Evolutionary conservation across 2,888 invertebrate genomes (phyloP).

Genomic region (Chelonus formosanus): DNA sequence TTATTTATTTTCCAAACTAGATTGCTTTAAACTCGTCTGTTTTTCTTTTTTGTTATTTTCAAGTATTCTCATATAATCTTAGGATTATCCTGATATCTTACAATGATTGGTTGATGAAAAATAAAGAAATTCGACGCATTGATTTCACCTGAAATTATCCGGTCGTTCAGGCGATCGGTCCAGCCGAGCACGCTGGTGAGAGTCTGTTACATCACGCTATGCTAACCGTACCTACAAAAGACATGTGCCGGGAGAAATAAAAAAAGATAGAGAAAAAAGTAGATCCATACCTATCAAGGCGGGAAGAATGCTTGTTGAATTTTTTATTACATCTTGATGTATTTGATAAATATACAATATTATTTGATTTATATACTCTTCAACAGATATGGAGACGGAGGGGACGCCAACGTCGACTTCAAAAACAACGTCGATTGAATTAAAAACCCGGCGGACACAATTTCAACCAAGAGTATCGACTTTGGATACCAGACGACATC

Average conservation of each 20-base stretch:
- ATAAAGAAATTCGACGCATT: constrained; percentile 23
- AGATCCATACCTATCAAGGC: no score
- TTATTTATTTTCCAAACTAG: no score
- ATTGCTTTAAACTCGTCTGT: background rate
- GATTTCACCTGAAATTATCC: constrained; percentile 35
- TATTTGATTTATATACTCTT: constrained; percentile 7
- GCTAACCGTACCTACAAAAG: constrained; percentile 23
- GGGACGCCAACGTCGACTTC: background rate
- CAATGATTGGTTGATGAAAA: constrained; percentile 7
- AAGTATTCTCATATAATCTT: background rate
- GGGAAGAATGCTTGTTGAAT: no score
- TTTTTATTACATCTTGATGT: no score
- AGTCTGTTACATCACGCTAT: constrained; percentile 31
- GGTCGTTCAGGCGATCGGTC: constrained; percentile 31
- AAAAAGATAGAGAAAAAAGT: no score
- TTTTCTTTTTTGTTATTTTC: background rate
- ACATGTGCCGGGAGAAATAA: constrained; percentile 11
- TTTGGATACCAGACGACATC: constrained; percentile 75
- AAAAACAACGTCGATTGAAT: constrained; percentile 64
- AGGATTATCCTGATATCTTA: background rate
- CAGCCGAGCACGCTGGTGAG: constrained; percentile 29
- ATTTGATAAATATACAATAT: background rate
- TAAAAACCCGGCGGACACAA: constrained; percentile 67
- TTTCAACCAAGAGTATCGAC: constrained; percentile 76
- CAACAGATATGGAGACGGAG: constrained; percentile 35